Evolutionary conservation across 2,797 vertebrate genomes (phyloP).

Genomic region (Paguma larvata): DNA sequence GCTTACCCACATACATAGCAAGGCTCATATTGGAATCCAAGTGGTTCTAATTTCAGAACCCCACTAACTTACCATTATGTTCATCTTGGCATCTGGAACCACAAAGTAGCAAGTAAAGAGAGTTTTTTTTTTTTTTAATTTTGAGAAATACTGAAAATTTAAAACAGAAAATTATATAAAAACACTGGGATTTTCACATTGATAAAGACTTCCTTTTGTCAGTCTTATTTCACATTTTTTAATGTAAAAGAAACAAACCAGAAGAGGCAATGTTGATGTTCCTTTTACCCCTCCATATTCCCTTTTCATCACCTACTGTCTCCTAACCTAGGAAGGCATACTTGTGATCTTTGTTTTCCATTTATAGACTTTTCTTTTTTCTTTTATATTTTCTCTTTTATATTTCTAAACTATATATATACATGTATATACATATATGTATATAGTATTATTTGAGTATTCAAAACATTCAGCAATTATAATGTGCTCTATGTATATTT

Average conservation of each 20-base stretch:
- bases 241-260: not conserved
- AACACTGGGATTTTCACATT: not conserved
- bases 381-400: not conserved
- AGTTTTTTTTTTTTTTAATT: not conserved
- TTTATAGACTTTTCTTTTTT: not conserved
- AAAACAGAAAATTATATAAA: not conserved
- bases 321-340: not conserved
- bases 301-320: not conserved
- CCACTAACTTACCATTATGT: not conserved
- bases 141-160: not conserved
- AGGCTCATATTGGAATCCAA: not conserved
- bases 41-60: not conserved
- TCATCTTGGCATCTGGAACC: not conserved
- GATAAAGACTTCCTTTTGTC: not conserved
- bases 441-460: not conserved
- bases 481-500: not conserved
- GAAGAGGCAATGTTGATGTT: not conserved
- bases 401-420: not conserved
- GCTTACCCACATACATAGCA: not conserved
- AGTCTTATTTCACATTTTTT: constrained; percentile 22
- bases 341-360: not conserved
- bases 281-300: not conserved
- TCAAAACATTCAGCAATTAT: constrained; percentile 53
- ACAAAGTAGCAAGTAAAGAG: not conserved
- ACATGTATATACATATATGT: not conserved